phyloP scores from a whole-genome alignment of 1,140 invertebrate species.

The Drosophila equinoxialis region DNA sequence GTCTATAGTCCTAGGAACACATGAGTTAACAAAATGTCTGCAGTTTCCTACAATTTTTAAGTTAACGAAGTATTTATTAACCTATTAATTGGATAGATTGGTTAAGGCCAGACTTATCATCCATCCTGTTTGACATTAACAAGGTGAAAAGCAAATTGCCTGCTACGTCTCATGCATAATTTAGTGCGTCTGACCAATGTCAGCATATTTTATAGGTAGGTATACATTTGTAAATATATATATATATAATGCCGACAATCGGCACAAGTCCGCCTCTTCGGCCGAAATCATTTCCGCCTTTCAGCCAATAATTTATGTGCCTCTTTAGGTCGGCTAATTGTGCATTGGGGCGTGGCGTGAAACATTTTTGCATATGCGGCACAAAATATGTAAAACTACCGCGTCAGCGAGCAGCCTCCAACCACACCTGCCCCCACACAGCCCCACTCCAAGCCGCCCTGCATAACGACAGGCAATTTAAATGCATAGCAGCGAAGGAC shows the following conservation, averaged over 20 bases:
- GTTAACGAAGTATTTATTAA: too few species aligned
- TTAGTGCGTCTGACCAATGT: conserved; percentile 34
- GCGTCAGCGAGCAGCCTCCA: not conserved
- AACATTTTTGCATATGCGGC: conserved; percentile 62
- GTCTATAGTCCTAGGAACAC: too few species aligned
- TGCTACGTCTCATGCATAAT: conserved; percentile 50
- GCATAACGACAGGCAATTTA: conserved; percentile 39
- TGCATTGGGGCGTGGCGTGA: conserved; percentile 64
- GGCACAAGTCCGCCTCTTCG: conserved; percentile 24
- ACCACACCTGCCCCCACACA: too few species aligned
- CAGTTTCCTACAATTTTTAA: too few species aligned
- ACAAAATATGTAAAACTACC: conserved; percentile 12
- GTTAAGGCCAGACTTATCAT: not conserved
- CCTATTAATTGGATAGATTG: not conserved
- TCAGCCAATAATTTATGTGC: conserved; percentile 69
- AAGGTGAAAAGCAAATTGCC: conserved; percentile 38
- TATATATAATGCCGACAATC: conserved; percentile 6
- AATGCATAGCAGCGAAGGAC: conserved; percentile 35
- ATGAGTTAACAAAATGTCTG: too few species aligned
- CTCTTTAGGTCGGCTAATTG: conserved; percentile 59
- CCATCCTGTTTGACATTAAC: conserved; percentile 17
- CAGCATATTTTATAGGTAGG: conserved; percentile 31
- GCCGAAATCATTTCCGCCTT: conserved; percentile 64
- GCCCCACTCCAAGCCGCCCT: not conserved
- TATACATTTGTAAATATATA: not conserved